Base-by-base conservation (phyloP, 2,888 invertebrate species). In the Drosophila ezoana region DNA sequence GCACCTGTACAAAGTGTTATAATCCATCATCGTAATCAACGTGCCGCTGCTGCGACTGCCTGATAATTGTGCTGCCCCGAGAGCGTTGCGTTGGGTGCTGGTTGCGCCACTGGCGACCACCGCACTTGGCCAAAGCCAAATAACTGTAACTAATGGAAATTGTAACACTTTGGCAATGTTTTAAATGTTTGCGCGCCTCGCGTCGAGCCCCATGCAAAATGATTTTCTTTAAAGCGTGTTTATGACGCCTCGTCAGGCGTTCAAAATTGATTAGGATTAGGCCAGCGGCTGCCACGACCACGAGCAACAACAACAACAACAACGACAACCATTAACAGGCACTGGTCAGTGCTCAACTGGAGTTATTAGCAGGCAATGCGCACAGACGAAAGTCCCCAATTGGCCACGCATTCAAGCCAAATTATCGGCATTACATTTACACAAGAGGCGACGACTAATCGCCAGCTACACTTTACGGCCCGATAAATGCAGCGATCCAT, bases 91-190 rank as follows among this genome's bases (percentile, higher is more conserved):
- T 35, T 44, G 38, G 44, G 43, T 40, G 44, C 40, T 43, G 52
- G 76, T 85, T 87, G 76, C 88, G 76, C 82, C 82, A 87, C 69
- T 87, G 67, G 80, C 75, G 67, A 51, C 33, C 45, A 72, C 41
- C 43, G 67, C 69, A 80, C 66, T 79, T 79, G 64, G 80, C 71
- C 48, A 59, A 70, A 75, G 79, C 80, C 87, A 88, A 83, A 83
- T 83, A 83, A 83, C 83, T 88, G 87, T 84, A 84, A 83, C 89
- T 85, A 85, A 89, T 85, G 85, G 87, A 89, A 89, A 85, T 84
- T 85, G 85, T 85, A 85, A 85, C 85, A 85, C 89, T 85, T 89
- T 83, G 84, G 76, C 87, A 86, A 74, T 76, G 74, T 79, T 81
- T 80, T 80, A 78, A 71, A 73, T 88, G 76, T 62, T 76, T 38